Conservation (phyloP, 2,888 invertebrate genomes). For the Phytoseiulus persimilis region DNA sequence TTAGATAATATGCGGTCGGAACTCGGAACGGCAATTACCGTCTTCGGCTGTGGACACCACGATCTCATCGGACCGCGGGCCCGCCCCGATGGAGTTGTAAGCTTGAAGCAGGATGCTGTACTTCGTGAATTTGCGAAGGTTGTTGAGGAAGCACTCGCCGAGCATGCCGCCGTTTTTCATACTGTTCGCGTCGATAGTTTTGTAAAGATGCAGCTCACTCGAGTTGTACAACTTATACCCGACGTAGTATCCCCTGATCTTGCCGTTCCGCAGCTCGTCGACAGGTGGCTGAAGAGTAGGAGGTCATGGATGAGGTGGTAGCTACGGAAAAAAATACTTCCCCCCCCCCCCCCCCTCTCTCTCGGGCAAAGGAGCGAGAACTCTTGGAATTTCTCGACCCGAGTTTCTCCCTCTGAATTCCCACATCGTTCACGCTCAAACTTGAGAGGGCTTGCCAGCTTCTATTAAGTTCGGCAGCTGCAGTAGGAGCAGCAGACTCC, state of each 20-base stretch:
- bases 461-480: background rate
- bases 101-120: slow-evolving; percentile 51
- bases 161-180: slow-evolving; percentile 27
- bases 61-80: slow-evolving; percentile 50
- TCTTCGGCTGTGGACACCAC: slow-evolving; percentile 50
- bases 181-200: slow-evolving; percentile 46
- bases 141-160: slow-evolving; percentile 47
- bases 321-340: slow-evolving; percentile 21
- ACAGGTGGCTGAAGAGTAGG: slow-evolving; percentile 48
- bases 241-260: slow-evolving; percentile 52
- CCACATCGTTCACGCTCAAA: background rate
- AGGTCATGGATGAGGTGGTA: background rate
- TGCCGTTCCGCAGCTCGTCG: slow-evolving; percentile 49
- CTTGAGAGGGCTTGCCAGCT: background rate
- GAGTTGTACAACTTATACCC: slow-evolving; percentile 50
- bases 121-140: slow-evolving; percentile 51
- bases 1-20: too few species aligned
- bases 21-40: background rate
- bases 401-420: background rate
- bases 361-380: background rate
- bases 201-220: slow-evolving; percentile 50
- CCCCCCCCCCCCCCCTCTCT: background rate
- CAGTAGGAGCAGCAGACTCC: background rate
- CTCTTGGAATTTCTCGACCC: background rate
- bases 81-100: slow-evolving; percentile 50